phyloP scores from a whole-genome alignment of 2,797 vertebrate genomes.

The Clarias platycephalus region DNA sequence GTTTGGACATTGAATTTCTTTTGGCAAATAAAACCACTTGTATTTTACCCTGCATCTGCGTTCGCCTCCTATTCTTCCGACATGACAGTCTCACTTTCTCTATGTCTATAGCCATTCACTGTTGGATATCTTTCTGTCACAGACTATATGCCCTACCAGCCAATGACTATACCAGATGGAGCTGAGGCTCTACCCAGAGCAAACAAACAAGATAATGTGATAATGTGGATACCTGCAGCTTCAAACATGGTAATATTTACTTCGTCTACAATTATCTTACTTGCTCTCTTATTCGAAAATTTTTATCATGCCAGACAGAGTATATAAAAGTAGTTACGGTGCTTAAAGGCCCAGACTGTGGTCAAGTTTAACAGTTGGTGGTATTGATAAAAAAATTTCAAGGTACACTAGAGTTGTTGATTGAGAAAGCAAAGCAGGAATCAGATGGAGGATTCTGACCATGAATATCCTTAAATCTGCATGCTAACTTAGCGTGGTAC shows the following conservation, averaged over 20 bases:
- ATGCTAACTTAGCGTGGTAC: not conserved
- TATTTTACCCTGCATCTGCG: no score
- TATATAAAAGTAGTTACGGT: slow-evolving; percentile 53
- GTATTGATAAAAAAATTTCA: no score
- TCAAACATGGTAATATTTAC: not conserved
- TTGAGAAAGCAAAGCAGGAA: no score
- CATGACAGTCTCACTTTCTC: no score
- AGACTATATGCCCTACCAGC: slow-evolving; percentile 60
- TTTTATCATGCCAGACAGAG: slow-evolving; percentile 56
- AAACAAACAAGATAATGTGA: slow-evolving; percentile 1
- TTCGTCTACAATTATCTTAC: not conserved
- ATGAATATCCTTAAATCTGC: not conserved
- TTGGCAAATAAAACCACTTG: no score
- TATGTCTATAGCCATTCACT: not conserved
- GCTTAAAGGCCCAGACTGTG: slow-evolving; percentile 29
- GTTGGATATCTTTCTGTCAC: slow-evolving; percentile 52
- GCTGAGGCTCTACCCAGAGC: slow-evolving; percentile 36
- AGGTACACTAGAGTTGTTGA: no score
- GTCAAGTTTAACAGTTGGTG: no score
- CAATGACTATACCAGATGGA: slow-evolving; percentile 21
- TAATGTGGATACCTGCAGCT: slow-evolving; percentile 50
- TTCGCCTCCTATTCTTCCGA: no score
- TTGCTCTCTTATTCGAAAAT: slow-evolving; percentile 5
- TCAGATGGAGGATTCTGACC: no score
- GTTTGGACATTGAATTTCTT: no score